Evolutionary conservation across 2,888 invertebrate genomes (phyloP).

Genomic region (Candidula unifasciata): DNA sequence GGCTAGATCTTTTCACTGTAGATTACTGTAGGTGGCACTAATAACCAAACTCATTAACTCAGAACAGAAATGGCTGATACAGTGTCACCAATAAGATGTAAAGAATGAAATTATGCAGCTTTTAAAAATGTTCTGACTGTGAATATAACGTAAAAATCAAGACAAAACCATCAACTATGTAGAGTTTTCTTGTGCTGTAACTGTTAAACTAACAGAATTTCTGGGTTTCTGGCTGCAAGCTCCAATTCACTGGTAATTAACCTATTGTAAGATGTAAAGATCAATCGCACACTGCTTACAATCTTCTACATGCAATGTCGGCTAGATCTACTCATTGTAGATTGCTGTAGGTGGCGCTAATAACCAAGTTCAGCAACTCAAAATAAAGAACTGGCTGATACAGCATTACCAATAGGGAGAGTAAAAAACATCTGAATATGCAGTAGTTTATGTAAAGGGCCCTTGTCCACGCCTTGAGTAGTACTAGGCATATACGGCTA

Average conservation of each 20-base stretch:
- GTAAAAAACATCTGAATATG: too few species aligned
- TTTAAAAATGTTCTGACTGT: too few species aligned
- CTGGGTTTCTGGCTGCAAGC: too few species aligned
- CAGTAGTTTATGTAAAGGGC: too few species aligned
- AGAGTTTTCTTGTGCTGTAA: too few species aligned
- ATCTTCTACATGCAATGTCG: slow-evolving; percentile 53
- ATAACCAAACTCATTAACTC: slow-evolving; percentile 36
- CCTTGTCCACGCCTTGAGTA: too few species aligned
- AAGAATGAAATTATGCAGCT: background rate
- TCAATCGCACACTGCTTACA: slow-evolving; percentile 53
- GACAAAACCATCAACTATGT: too few species aligned
- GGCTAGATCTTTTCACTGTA: slow-evolving; percentile 44
- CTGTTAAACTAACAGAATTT: too few species aligned
- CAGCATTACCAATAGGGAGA: background rate
- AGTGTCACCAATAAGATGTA: slow-evolving; percentile 1
- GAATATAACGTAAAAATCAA: too few species aligned
- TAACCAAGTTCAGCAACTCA: slow-evolving; percentile 34
- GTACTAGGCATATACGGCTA: too few species aligned
- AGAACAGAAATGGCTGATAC: slow-evolving; percentile 36
- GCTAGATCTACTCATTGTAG: slow-evolving; percentile 39
- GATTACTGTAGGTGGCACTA: slow-evolving; percentile 55
- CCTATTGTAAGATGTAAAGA: slow-evolving; percentile 45
- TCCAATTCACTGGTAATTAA: too few species aligned
- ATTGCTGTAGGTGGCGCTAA: slow-evolving; percentile 54
- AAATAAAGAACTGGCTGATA: slow-evolving; percentile 30